These are phyloP conservation scores for Drosophila tripunctata DNA, from an alignment of 2,888 invertebrate genomes.

Conservation along the genomic window DNA sequence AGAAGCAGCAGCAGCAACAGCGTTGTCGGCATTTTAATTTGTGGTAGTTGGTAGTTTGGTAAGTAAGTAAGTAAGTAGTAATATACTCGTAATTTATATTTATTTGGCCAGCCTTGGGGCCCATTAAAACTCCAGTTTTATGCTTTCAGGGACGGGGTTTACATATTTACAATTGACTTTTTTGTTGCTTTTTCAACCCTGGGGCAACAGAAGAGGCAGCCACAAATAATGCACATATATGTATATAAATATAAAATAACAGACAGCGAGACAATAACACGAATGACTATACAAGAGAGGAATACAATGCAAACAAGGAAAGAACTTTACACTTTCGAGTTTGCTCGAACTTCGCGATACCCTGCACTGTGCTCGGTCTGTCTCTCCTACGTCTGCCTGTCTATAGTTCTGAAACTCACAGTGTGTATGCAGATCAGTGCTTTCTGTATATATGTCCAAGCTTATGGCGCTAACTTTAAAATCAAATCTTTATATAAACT, in stretches of 20 bases:
- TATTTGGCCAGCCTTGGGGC: constrained; percentile 69
- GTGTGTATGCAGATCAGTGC: too few relatives aligned
- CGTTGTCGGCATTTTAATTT: constrained; percentile 50
- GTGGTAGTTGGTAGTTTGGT: constrained; percentile 58
- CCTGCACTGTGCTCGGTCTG: too few relatives aligned
- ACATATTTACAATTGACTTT: constrained; percentile 72
- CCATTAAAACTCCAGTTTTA: constrained; percentile 72
- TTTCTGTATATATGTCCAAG: too few relatives aligned
- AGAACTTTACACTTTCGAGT: constrained; percentile 5
- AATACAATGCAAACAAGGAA: background rate
- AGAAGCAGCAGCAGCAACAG: constrained; percentile 1
- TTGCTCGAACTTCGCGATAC: background rate
- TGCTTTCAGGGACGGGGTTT: constrained; percentile 64
- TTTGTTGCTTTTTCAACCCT: constrained; percentile 41
- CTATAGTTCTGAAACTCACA: too few relatives aligned
- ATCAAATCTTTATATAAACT: too few relatives aligned
- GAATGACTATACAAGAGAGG: background rate
- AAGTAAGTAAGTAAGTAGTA: constrained; percentile 27
- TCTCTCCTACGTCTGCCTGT: too few relatives aligned
- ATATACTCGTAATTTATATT: constrained; percentile 68
- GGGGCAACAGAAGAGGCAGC: constrained; percentile 27
- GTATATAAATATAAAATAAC: background rate
- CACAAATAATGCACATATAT: constrained; percentile 1
- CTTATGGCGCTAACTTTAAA: too few relatives aligned
- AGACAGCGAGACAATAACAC: constrained; percentile 3